Percentiles rank a stretch among this genome's conserved stretches.
These are phyloP conservation scores for Drosophila melanogaster DNA, from an alignment of 1,140 invertebrate species.

Conservation along the genomic window DNA sequence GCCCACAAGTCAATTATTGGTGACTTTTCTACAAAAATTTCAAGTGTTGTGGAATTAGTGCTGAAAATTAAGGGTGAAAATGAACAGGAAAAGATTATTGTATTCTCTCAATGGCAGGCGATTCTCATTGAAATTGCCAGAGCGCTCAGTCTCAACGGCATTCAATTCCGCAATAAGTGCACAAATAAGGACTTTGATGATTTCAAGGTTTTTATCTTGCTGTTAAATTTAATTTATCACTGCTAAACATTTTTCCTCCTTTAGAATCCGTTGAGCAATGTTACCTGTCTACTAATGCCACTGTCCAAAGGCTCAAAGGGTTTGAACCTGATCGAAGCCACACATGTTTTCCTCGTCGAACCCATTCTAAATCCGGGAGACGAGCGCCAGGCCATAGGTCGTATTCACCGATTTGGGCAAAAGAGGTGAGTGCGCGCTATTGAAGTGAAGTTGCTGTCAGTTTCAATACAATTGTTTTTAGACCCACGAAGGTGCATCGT, in stretches of 20 bases:
- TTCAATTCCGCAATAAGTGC: constrained; percentile 85
- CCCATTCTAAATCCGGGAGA: constrained; percentile 90
- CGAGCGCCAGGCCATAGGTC: constrained; percentile 91
- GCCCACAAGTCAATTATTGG: constrained; percentile 84
- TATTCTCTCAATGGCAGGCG: constrained; percentile 90
- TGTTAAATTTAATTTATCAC: background rate
- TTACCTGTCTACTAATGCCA: constrained; percentile 89
- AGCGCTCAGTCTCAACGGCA: constrained; percentile 87
- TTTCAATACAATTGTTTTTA: constrained; percentile 52
- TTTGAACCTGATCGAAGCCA: constrained; percentile 92
- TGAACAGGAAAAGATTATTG: constrained; percentile 87
- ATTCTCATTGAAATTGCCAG: constrained; percentile 87
- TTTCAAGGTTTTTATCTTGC: constrained; percentile 86
- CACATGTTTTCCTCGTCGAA: constrained; percentile 91
- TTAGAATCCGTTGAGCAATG: constrained; percentile 84
- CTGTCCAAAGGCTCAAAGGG: constrained; percentile 90
- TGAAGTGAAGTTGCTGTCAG: background rate
- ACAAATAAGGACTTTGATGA: constrained; percentile 85
- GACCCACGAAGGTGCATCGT: constrained; percentile 88
- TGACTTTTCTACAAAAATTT: constrained; percentile 90
- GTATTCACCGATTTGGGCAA: constrained; percentile 92
- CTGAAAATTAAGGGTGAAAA: constrained; percentile 85
- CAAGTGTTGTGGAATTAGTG: constrained; percentile 88
- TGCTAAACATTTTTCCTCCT: background rate
- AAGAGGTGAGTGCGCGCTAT: constrained; percentile 85